phyloP scores from a whole-genome alignment of 1,140 invertebrate genomes.

The Dysdera silvatica region DNA sequence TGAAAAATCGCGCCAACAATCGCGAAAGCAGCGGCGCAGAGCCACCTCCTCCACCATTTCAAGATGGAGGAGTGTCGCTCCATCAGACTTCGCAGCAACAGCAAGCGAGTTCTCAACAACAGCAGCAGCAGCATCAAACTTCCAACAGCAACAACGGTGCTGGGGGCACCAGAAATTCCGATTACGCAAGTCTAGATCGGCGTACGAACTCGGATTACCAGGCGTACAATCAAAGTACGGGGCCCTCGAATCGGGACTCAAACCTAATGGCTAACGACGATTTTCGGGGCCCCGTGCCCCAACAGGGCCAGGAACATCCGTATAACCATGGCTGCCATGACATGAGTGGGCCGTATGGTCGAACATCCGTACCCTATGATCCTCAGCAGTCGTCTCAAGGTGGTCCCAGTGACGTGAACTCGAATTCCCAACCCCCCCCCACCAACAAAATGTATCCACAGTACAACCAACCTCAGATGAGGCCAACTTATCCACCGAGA shows the following conservation, averaged over 20 bases:
- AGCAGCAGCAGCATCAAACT: background rate
- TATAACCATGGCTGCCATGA: conserved; percentile 12
- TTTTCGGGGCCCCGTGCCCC: conserved; percentile 9
- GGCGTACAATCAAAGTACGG: conserved; percentile 1
- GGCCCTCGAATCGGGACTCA: too few species aligned
- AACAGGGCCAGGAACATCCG: too few species aligned
- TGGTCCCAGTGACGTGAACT: conserved; percentile 4
- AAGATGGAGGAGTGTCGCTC: conserved; percentile 26
- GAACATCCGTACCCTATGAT: conserved; percentile 3
- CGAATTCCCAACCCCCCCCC: conserved; percentile 20
- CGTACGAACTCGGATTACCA: conserved; percentile 3
- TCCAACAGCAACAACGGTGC: background rate
- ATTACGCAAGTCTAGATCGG: conserved; percentile 4
- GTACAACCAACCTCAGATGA: conserved; percentile 23
- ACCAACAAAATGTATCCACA: conserved; percentile 23
- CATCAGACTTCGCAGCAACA: conserved; percentile 5
- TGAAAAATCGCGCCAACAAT: conserved; percentile 14
- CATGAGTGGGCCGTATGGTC: conserved; percentile 4
- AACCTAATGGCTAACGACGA: conserved; percentile 6
- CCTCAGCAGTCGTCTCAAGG: conserved; percentile 26
- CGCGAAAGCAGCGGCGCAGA: conserved; percentile 2
- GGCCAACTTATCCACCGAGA: conserved; percentile 4
- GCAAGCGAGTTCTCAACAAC: background rate
- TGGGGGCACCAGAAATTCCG: conserved; percentile 8
- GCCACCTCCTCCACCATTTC: conserved; percentile 17